phyloP scores from a whole-genome alignment of 2,797 vertebrate species.

The Halcyon leucocephala region DNA sequence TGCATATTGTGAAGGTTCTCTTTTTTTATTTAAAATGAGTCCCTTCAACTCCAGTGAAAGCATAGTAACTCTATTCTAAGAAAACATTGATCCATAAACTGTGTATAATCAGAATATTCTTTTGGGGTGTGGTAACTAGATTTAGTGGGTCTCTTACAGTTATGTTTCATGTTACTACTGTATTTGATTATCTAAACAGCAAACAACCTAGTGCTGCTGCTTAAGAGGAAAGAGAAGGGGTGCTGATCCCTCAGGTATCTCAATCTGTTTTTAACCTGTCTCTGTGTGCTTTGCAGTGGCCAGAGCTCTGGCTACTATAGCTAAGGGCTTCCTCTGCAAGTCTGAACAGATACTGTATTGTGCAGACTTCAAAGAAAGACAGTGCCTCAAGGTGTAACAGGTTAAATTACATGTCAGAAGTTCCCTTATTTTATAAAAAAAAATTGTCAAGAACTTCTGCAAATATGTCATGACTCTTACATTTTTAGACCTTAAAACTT shows the following conservation, averaged over 20 bases:
- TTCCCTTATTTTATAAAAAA: background rate
- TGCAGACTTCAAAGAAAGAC: constrained; percentile 53
- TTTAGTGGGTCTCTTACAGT: background rate
- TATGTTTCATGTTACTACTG: background rate
- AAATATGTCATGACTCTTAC: background rate
- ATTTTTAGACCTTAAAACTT: background rate
- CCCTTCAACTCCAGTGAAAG: background rate
- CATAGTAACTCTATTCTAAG: background rate
- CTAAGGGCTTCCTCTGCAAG: constrained; percentile 2
- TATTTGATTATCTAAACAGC: background rate
- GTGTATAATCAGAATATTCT: background rate
- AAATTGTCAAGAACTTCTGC: background rate
- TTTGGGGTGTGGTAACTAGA: background rate
- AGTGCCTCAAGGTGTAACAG: constrained; percentile 3
- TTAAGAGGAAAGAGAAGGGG: background rate
- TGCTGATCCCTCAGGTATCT: background rate
- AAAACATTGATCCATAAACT: background rate
- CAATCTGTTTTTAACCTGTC: background rate
- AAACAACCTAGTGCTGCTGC: background rate
- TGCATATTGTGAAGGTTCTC: background rate
- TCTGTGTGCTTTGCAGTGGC: background rate
- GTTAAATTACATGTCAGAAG: constrained; percentile 39
- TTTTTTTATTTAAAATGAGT: background rate
- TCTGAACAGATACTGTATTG: constrained; percentile 28
- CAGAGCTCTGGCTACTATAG: background rate